Percentiles rank a stretch among this genome's conserved stretches.
Evolutionary conservation across 2,113 vertebrate species (phyloP).

Genomic region (Periophthalmus modestus): DNA sequence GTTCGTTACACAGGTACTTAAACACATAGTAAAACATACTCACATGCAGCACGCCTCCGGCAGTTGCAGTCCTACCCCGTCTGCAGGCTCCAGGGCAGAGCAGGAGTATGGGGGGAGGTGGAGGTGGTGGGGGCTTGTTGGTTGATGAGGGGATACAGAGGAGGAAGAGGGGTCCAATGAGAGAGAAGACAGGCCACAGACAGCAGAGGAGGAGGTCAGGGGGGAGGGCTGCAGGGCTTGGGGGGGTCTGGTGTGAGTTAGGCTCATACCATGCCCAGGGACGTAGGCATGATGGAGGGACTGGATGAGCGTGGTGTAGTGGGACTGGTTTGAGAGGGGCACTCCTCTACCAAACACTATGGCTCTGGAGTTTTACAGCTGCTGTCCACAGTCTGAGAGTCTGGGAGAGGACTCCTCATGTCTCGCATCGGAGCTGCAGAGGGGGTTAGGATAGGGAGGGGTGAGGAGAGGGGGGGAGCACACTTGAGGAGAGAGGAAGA

Average conservation of each 20-base stretch:
- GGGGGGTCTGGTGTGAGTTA: constrained; percentile 63
- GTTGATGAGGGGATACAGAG: constrained; percentile 77
- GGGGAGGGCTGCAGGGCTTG: constrained; percentile 70
- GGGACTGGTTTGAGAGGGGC: constrained; percentile 62
- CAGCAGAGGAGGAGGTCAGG: constrained; percentile 67
- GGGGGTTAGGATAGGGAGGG: constrained; percentile 73
- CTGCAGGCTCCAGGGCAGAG: constrained; percentile 88
- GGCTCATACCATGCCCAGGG: constrained; percentile 48
- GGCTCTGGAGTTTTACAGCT: constrained; percentile 90
- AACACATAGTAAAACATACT: constrained; percentile 60
- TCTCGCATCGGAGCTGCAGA: constrained; percentile 64
- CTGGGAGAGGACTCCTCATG: constrained; percentile 84
- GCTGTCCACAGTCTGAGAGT: constrained; percentile 92
- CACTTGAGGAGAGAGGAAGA: constrained; percentile 74
- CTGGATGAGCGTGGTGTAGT: constrained; percentile 51
- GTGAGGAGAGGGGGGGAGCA: constrained; percentile 76
- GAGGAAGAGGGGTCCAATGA: constrained; percentile 74
- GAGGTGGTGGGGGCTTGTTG: constrained; percentile 65
- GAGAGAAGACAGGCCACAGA: constrained; percentile 52
- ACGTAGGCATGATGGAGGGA: constrained; percentile 50
- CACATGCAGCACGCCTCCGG: constrained; percentile 90
- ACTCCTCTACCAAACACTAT: constrained; percentile 81
- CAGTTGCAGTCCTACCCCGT: constrained; percentile 89
- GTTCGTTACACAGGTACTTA: background rate
- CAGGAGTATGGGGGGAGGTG: constrained; percentile 67